Evolutionary conservation across 2,797 vertebrate genomes (phyloP), one percentile per base, ranked within the genome.

Genomic region (Artibeus jamaicensis): DNA sequence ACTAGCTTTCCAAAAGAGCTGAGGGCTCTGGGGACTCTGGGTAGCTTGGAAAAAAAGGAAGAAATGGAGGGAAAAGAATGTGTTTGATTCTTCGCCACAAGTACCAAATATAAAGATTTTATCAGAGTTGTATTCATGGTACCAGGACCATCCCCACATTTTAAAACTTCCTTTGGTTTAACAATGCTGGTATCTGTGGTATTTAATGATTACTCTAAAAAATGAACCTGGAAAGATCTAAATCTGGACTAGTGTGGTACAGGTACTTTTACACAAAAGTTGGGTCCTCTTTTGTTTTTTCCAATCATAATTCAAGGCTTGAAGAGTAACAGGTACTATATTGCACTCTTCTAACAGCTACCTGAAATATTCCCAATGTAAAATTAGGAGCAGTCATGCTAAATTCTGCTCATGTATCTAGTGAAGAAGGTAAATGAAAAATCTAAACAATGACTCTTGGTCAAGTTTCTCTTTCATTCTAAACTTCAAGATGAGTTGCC

Each of bases 1-100:
- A 65, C 0, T 3, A 93, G 59, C 46, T 96, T 96, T 88, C 95
- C 89, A 94, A 95, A 53, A 93, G 93, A 95, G 57, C 65, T 70
- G 10, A 44, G 89, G 86, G 1, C 32, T 16, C 90, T 76, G 55
- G 90, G 97, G 94, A 92, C 6, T 32, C 59, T 34, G 48, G 44
- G 77, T 67, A 94, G 79, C n/a, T 93, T 78, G 82, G 26, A 79
- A 65, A 44, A 59, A 50, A 87, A 55, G 94, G 59, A 74, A 89
- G 55, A 84, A 48, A 50, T 21, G 55, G 84, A 92, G 34, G 88
- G 92, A 96, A 96, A 62, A 14, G 74, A 95, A 92, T 18, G 16
- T 18, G 29, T 76, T 92, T 0, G 1, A 76, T 82, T 96, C 90
- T 59, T 50, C 18, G 68, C 32, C 34, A 71, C n/a, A 39, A 88